phyloP scores from a whole-genome alignment of 2,113 vertebrate species.

The Clinocottus analis region DNA sequence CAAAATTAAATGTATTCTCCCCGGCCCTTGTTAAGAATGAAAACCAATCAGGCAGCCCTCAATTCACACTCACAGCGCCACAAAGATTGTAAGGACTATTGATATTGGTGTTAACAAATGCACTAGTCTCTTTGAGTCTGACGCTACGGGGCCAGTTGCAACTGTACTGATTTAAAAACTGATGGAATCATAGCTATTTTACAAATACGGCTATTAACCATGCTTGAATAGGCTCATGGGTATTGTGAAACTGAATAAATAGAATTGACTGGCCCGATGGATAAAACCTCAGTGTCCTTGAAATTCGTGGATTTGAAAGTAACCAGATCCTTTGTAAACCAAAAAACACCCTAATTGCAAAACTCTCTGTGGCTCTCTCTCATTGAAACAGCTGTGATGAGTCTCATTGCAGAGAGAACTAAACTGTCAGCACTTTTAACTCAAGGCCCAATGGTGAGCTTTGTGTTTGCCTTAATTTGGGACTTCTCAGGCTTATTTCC shows the following conservation, averaged over 20 bases:
- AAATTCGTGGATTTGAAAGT: constrained; percentile 12
- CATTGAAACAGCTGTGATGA: constrained; percentile 32
- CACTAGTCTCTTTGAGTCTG: constrained; percentile 36
- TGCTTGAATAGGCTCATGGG: constrained; percentile 19
- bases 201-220: constrained; percentile 45
- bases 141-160: constrained; percentile 24
- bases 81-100: constrained; percentile 68
- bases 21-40: constrained; percentile 62
- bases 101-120: constrained; percentile 68
- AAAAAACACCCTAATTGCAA: constrained; percentile 35
- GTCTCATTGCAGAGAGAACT: constrained; percentile 27
- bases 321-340: constrained; percentile 29
- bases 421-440: constrained; percentile 51
- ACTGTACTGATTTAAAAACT: constrained; percentile 41
- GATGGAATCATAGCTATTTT: constrained; percentile 49
- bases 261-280: constrained; percentile 1
- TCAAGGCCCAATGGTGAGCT: constrained; percentile 36
- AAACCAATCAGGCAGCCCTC: constrained; percentile 71
- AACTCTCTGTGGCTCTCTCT: constrained; percentile 26
- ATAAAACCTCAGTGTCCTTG: constrained; percentile 5
- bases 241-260: constrained; percentile 38
- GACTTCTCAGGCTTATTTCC: constrained; percentile 49
- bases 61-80: constrained; percentile 55
- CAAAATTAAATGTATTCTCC: constrained; percentile 76
- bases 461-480: constrained; percentile 65